Evolutionary conservation across 2,888 invertebrate genomes (phyloP), one percentile per base, ranked within the genome.

Genomic region (Melanotus villosus): DNA sequence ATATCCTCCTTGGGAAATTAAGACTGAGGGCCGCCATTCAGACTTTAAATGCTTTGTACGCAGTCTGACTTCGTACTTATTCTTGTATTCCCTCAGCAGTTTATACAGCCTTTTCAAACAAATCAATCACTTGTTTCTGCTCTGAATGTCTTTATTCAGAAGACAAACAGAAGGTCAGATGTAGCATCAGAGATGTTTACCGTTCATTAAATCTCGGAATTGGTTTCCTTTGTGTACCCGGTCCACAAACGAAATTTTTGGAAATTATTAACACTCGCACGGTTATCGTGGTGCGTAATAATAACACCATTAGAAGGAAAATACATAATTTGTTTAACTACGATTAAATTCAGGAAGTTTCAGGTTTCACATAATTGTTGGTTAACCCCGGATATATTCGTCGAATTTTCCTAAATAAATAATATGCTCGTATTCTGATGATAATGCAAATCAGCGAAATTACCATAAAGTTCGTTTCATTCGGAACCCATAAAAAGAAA

Each of bases 11-110:
- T 62, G 62, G 62, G 62, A 62, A 62, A 62, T 62, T 62, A 62
- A 62, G 62, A 62, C 62, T 52, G 62, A 62, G 52, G 62, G 50
- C 47, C 30, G 62, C 50, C 38, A 62, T 62, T 62, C 62, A 62
- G 62, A 50, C 16, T 52, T 62, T 62, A 62, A 62, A 62, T 62
- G 62, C 62, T 62, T 62, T 62, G 62, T 62, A 62, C 62, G 62
- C 62, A 52, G 50, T 18, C 52, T 52, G 62, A 62, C 62, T 62
- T 52, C 50, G 36, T 62, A 50, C 52, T 62, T 62, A 62, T 62
- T 62, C 59, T 32, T 45, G 59, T 60, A 60, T 47, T 45, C 43
- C 52, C 62, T 16, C 12, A 62, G 59, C 38, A 50, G 62, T 62
- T 62, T 60, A 60, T 18, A 30, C 34, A 36, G 47, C 41, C 62